phyloP scores from a whole-genome alignment of 1,140 invertebrate genomes.

The Drosophila sp. region DNA sequence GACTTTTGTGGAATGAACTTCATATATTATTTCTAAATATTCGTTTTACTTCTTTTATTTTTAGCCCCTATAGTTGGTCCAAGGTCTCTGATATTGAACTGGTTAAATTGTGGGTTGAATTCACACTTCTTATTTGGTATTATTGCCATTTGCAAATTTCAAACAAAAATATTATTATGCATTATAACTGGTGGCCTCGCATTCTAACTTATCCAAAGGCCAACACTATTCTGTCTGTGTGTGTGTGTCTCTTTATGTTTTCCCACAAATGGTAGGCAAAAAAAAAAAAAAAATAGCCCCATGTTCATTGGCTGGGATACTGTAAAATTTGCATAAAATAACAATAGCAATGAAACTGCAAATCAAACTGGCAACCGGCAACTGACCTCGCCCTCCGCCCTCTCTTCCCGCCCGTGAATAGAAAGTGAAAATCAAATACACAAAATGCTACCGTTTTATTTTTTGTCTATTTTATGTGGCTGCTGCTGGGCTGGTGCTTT shows the following conservation, averaged over 20 bases:
- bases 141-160: conserved; percentile 4
- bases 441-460: conserved; percentile 71
- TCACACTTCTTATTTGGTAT: background rate
- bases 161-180: conserved; percentile 7
- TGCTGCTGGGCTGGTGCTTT: conserved; percentile 2
- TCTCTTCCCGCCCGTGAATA: conserved; percentile 15
- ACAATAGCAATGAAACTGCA: conserved; percentile 54
- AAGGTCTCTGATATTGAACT: background rate
- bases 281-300: conserved; percentile 33
- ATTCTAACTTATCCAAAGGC: conserved; percentile 10
- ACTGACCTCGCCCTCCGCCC: conserved; percentile 40
- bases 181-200: conserved; percentile 3
- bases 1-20: no score
- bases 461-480: conserved; percentile 18
- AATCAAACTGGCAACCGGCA: conserved; percentile 46
- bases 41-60: no score
- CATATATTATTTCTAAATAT: no score
- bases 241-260: background rate
- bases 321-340: conserved; percentile 70
- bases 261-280: background rate
- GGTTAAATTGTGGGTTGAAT: background rate
- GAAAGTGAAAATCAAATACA: conserved; percentile 75
- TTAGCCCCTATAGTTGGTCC: no score
- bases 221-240: background rate
- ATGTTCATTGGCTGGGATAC: conserved; percentile 23